Evolutionary conservation across 23 tunicate species (phyloP), one percentile per base, ranked within the genome.

Genomic region (Trididemnum clinides): DNA sequence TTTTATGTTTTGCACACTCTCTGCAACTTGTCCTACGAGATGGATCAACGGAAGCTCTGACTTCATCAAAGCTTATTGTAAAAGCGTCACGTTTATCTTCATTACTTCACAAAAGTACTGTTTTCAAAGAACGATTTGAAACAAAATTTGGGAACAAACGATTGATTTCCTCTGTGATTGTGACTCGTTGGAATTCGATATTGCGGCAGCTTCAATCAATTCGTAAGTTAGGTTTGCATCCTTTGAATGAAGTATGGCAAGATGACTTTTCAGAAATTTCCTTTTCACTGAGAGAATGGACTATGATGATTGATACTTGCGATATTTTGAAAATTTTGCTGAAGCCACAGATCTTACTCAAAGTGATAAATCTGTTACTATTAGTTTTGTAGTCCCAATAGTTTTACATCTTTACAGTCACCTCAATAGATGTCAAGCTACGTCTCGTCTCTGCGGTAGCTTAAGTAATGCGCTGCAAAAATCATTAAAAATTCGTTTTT

Each of bases 261-360:
- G 37, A 66, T 66, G 37, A 66, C 37, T 66, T 66, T 31, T 66
- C 75, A 30, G 75, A 66, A 66, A 37, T 66, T 32, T 29, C 37
- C 7, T 66, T 66, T 66, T 29, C 37, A 32, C 10, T 6, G n/a
- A 66, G 75, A 32, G 75, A 66, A 66, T 66, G 37, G 75, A 32
- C 10, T 32, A 29, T 66, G 37, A 32, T 66, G 75, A 31, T 29
- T 66, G 75, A 66, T 3, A n/a, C 37, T 66, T 31, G 75, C 37
- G 80, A 84, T 31, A 50, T 84, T 28, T 33, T 84, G 70, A 33
- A 25, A 51, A 66, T 1, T 84, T 84, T 27, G 78, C 64, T 44
- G 88, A 84, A 49, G 78, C 88, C 49, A 84, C 88, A 15, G 64
- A 73, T 27, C 81, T 70, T 51, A 71, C 88, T 35, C 66, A 51